phyloP scores from a whole-genome alignment of 1,140 invertebrate genomes.

The Mesaphorura yosii region DNA sequence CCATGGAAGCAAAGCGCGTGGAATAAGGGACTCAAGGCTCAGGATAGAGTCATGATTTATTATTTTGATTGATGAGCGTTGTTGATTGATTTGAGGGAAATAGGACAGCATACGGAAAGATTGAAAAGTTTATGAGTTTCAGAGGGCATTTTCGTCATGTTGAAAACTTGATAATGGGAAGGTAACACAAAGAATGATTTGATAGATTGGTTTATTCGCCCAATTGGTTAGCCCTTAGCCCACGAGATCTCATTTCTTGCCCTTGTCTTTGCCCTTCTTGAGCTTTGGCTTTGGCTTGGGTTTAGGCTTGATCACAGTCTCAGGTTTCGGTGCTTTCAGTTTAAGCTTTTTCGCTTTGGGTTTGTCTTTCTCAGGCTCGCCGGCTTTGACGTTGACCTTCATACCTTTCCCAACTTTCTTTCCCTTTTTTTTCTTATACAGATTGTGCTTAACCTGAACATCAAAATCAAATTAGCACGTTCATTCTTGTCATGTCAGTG shows the following conservation, averaged over 20 bases:
- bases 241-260: constrained; percentile 1
- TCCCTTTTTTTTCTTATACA: constrained; percentile 26
- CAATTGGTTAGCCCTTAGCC: too few relatives aligned
- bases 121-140: not conserved
- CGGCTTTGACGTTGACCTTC: too few relatives aligned
- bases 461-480: not conserved
- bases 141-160: not conserved
- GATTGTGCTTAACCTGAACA: constrained; percentile 18
- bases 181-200: too few relatives aligned
- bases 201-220: constrained; percentile 5
- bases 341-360: constrained; percentile 3
- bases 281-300: constrained; percentile 2
- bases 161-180: too few relatives aligned
- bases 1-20: too few relatives aligned
- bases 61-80: too few relatives aligned
- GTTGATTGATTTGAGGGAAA: not conserved
- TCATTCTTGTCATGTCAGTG: not conserved
- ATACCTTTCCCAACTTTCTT: too few relatives aligned
- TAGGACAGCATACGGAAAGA: not conserved
- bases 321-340: too few relatives aligned
- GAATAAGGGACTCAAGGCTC: too few relatives aligned
- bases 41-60: too few relatives aligned
- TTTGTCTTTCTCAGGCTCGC: constrained; percentile 13
- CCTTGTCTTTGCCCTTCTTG: constrained; percentile 5
- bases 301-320: constrained; percentile 13